Evolutionary conservation across 2,888 invertebrate species (phyloP).

Genomic region (Alviniconcha strummeri): DNA sequence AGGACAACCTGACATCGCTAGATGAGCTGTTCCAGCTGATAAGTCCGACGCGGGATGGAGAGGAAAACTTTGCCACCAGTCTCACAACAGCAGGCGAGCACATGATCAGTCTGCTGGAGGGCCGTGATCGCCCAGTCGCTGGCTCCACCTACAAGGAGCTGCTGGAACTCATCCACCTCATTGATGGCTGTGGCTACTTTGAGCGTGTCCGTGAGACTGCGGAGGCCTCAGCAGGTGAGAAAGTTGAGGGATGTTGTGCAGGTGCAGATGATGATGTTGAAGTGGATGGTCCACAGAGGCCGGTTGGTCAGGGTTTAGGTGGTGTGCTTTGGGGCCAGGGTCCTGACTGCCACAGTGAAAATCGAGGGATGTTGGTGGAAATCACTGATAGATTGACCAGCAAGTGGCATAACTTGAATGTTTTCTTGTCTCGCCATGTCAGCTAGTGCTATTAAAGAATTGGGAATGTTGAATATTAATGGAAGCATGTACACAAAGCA

Average conservation of each 20-base stretch:
- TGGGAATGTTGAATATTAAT: too few species aligned
- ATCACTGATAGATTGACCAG: too few species aligned
- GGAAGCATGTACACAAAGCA: too few species aligned
- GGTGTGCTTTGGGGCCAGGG: too few species aligned
- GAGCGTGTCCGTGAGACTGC: conserved; percentile 77
- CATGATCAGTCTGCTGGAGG: conserved; percentile 87
- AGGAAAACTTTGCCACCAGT: conserved; percentile 74
- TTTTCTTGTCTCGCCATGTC: too few species aligned
- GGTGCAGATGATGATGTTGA: too few species aligned
- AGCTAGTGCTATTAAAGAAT: too few species aligned
- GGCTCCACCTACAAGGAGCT: conserved; percentile 84
- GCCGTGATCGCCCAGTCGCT: conserved; percentile 86
- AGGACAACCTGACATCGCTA: conserved; percentile 84
- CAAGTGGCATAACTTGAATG: too few species aligned
- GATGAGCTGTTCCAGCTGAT: conserved; percentile 87
- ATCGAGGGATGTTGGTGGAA: too few species aligned
- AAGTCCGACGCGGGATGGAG: conserved; percentile 79
- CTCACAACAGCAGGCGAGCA: conserved; percentile 89
- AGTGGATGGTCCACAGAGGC: too few species aligned
- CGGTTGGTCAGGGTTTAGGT: too few species aligned
- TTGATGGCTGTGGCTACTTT: conserved; percentile 90
- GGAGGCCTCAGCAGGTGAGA: conserved; percentile 13
- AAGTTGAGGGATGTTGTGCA: neutral
- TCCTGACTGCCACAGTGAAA: too few species aligned
- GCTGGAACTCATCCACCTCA: conserved; percentile 84